Conservation (phyloP, 2,888 invertebrate species). For the Ormyrus labotus region DNA sequence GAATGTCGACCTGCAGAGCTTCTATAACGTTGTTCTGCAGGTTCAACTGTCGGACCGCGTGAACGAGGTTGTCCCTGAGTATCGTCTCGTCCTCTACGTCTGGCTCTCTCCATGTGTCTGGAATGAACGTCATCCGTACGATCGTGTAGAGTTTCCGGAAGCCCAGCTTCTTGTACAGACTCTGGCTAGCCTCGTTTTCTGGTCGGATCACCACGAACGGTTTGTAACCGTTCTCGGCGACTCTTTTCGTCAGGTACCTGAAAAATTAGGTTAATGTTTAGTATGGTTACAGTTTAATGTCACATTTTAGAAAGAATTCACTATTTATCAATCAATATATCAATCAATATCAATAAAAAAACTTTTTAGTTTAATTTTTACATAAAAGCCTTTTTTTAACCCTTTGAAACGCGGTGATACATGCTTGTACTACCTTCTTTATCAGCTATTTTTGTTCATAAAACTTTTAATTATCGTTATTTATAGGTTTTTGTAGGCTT, state of each 20-base stretch:
- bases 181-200: constrained; percentile 91
- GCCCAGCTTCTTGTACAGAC: constrained; percentile 89
- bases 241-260: constrained; percentile 77
- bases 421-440: no score
- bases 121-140: constrained; percentile 78
- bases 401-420: no score
- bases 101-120: constrained; percentile 73
- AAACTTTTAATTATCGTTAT: no score
- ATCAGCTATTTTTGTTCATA: no score
- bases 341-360: no score
- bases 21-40: constrained; percentile 65
- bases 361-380: no score
- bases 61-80: constrained; percentile 66
- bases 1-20: constrained; percentile 60
- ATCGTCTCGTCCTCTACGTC: constrained; percentile 61
- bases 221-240: constrained; percentile 85
- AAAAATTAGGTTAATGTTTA: not conserved
- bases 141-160: constrained; percentile 85
- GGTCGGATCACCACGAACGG: constrained; percentile 92
- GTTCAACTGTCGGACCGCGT: constrained; percentile 62
- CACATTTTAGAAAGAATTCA: no score
- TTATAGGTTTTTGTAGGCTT: no score
- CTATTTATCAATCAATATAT: no score
- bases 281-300: no score
- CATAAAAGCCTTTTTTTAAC: no score